phyloP scores from a whole-genome alignment of 2,113 vertebrate genomes.

The Oreochromis tanganicae region DNA sequence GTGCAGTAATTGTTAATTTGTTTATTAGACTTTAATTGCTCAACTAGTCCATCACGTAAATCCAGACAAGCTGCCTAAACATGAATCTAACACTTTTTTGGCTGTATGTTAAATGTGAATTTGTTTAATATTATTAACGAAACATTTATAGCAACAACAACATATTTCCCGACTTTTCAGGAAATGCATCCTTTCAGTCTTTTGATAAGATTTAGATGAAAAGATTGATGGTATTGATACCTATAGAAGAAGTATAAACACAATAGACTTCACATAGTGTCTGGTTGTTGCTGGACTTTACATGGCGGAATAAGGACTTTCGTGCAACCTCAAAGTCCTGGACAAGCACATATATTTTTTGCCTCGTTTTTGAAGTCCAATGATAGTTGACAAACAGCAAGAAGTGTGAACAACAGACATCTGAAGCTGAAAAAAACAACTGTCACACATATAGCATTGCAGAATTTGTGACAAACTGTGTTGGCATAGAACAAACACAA shows the following conservation, averaged over 20 bases:
- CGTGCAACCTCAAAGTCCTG: not conserved
- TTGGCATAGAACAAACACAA: not conserved
- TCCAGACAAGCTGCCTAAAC: not conserved
- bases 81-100: not conserved
- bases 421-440: not conserved
- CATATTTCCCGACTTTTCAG: fast-evolving
- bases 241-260: not conserved
- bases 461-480: not conserved
- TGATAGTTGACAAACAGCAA: not conserved
- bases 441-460: not conserved
- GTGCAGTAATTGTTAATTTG: not conserved
- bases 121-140: not conserved
- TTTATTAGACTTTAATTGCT: not conserved
- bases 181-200: not conserved
- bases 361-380: not conserved
- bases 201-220: not conserved
- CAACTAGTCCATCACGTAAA: not conserved
- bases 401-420: not conserved
- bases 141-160: not conserved
- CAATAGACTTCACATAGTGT: not conserved
- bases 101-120: not conserved
- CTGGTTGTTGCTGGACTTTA: not conserved
- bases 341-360: not conserved
- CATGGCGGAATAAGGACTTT: not conserved
- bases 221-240: not conserved